Percentiles rank a stretch among this genome's conserved stretches.
phyloP scores from a whole-genome alignment of 1,140 invertebrate genomes.

The Pogonomyrmex californicus region DNA sequence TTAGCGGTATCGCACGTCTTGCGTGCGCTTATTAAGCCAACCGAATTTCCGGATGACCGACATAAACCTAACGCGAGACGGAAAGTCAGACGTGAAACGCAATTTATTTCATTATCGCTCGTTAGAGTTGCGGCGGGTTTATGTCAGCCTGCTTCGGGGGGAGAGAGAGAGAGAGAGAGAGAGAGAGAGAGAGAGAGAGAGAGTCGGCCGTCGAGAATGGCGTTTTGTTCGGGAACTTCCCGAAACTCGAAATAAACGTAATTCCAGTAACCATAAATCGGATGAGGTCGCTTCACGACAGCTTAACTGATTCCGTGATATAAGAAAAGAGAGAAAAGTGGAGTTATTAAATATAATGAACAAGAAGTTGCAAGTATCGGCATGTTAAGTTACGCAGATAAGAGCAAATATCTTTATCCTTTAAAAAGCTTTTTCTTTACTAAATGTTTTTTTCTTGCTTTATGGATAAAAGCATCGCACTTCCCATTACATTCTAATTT shows the following conservation, averaged over 20 bases:
- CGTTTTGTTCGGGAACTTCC: conserved; percentile 8
- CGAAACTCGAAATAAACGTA: conserved; percentile 11
- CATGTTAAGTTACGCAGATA: background rate
- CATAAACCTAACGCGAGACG: conserved; percentile 31
- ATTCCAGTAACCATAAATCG: background rate
- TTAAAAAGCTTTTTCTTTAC: background rate
- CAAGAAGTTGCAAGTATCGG: background rate
- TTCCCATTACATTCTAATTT: background rate
- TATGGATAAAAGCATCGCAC: background rate
- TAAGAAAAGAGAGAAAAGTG: background rate
- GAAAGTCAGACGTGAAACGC: conserved; percentile 58
- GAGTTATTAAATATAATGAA: background rate
- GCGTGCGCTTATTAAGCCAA: conserved; percentile 69
- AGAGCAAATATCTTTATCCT: background rate
- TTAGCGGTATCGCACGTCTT: conserved; percentile 70
- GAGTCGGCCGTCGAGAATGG: background rate
- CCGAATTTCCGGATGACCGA: conserved; percentile 50
- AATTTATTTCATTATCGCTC: conserved; percentile 68
- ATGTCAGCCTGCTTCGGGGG: background rate
- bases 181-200: too few relatives aligned
- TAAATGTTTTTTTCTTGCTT: conserved; percentile 11
- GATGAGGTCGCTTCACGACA: background rate
- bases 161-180: too few relatives aligned
- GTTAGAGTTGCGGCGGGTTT: conserved; percentile 32
- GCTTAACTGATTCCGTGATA: background rate